Evolutionary conservation across 2,797 vertebrate genomes (phyloP), one percentile per base, ranked within the genome.

Genomic region (Acrossocheilus fasciatus): DNA sequence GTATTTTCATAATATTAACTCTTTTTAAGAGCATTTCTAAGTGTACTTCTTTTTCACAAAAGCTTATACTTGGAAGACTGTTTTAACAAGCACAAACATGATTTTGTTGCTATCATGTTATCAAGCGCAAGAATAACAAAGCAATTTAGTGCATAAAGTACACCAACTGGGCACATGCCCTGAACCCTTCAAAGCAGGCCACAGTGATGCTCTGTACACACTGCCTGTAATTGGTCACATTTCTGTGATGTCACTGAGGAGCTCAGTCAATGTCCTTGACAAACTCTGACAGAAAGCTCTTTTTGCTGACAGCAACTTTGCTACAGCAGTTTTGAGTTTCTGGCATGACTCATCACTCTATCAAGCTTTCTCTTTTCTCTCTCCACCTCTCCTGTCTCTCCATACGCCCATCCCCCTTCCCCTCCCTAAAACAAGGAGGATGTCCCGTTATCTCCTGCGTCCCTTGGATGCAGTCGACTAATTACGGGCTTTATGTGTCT

Each of bases 331-430:
- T 83, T 82, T 34, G 84, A 82, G 81, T 64, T 74, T 41, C 36
- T 81, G 4, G 81, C 41, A 81, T 88, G 85, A 90, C 68, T 91
- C 89, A 90, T 89, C 30, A 54, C 41, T 10, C 47, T 70, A 90
- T 89, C 30, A 64, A 34, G 11, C 47, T 70, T 64, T 45, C 1
- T 52, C 59, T 68, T 78, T 52, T 85, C 26, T 59, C 17, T 74
- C 52, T 68, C 52, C 4, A 39, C 43, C 43, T 64, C 43, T 84
- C 59, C 78, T 47, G 50, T 83, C 34, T 36, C 20, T 77, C 84
- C 45, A 47, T 62, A 36, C 45, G 4, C 39, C 47, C 47, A 76
- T 73, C 69, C 75, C 47, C 76, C 66, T 47, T 41, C 36, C 15
- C 41, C 43, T 26, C 17, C 11, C 52, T 39, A 66, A 66, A 83